A percentile compares a stretch with the other conserved stretches of the same genome.
These are phyloP conservation scores for Falco rusticolus DNA, from an alignment of 2,797 vertebrate species.

Conservation along the genomic window DNA sequence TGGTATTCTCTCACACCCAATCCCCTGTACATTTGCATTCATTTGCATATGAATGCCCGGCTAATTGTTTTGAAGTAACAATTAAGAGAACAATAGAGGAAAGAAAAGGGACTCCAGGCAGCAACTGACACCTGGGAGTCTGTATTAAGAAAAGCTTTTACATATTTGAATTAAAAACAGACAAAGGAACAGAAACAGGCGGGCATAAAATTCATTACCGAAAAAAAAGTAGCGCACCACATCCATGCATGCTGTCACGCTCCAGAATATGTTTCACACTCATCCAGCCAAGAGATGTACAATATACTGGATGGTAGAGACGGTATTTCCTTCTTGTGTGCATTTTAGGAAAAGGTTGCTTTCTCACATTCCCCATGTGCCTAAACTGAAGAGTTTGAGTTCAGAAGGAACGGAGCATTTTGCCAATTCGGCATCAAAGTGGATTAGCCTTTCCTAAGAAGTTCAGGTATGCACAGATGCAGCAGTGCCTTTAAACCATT, in stretches of 20 bases:
- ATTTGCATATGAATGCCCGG: constrained; percentile 84
- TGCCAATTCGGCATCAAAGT: neutral
- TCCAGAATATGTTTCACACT: constrained; percentile 27
- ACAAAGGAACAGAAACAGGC: constrained; percentile 75
- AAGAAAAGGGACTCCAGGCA: constrained; percentile 78
- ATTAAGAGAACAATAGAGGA: constrained; percentile 84
- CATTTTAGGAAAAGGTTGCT: neutral
- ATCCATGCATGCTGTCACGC: neutral
- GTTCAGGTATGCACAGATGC: neutral
- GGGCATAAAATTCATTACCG: constrained; percentile 71
- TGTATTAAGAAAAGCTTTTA: constrained; percentile 80
- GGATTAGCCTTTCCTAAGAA: constrained; percentile 7
- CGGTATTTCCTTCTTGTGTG: neutral
- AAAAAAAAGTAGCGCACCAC: constrained; percentile 13
- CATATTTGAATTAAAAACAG: constrained; percentile 82
- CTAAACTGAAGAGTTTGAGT: neutral
- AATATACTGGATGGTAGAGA: neutral
- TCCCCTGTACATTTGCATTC: constrained; percentile 76
- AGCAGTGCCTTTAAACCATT: neutral
- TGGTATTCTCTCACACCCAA: constrained; percentile 73
- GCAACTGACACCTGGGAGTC: constrained; percentile 82
- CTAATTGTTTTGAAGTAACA: constrained; percentile 87
- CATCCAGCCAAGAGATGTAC: constrained; percentile 16
- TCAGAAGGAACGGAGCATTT: neutral
- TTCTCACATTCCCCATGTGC: neutral